phyloP scores from a whole-genome alignment of 2,113 vertebrate species.

The Brienomyrus brachyistius region DNA sequence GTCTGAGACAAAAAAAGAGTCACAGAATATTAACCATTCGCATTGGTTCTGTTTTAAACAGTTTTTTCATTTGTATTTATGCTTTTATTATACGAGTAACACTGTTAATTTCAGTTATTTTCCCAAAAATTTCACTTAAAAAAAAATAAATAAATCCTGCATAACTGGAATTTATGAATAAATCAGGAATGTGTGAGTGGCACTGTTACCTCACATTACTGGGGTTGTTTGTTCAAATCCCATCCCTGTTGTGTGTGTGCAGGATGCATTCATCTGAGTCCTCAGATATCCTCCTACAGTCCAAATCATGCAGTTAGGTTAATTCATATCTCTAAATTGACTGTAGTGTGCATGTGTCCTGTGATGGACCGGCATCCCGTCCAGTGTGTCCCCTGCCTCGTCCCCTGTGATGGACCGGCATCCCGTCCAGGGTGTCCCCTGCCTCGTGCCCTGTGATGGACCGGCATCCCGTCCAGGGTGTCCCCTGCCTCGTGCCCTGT shows the following conservation, averaged over 20 bases:
- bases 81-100: background rate
- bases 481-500: no score
- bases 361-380: no score
- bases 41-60: background rate
- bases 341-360: background rate
- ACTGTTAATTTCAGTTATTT: background rate
- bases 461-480: no score
- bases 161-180: background rate
- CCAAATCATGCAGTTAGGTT: background rate
- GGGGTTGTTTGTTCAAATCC: background rate
- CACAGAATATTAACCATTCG: background rate
- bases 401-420: no score
- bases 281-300: background rate
- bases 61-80: background rate
- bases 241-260: background rate
- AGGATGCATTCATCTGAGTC: background rate
- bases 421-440: no score
- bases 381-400: no score
- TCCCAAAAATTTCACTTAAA: background rate
- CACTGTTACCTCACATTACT: background rate
- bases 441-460: no score
- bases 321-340: background rate
- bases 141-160: background rate
- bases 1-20: background rate
- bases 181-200: background rate